Evolutionary conservation across 2,113 vertebrate species (phyloP), one percentile per base, ranked within the genome.

Genomic region (Phainopepla nitens): DNA sequence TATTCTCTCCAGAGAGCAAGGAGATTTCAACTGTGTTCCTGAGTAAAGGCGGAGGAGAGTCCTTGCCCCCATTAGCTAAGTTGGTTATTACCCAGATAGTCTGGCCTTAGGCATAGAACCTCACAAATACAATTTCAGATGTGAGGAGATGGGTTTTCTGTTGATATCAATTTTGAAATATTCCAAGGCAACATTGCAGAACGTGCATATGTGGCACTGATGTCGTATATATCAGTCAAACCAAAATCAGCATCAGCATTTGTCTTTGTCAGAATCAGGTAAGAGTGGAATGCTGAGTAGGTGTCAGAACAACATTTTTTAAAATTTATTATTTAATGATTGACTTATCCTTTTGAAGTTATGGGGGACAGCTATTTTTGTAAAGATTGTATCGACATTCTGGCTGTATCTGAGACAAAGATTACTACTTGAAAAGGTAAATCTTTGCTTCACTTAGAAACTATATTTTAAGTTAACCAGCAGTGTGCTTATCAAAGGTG

Each of bases 161-260:
- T 65, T 39, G 13, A 58, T 35, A 54, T 39, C 39, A 39, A 39
- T 39, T 39, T 39, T 10, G 68, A 82, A 87, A 78, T 87, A 47
- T 51, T 84, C 57, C 49, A 56, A 79, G 75, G 27, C n/a, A 71
- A 31, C 41, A 21, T 0, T 75, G 45, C 39, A 81, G 51, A 66
- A 62, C 0, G 0, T 1, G 0, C 1, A 1, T 7, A 15, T 51
- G 8, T 61, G 25, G 19, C 31, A 78, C 18, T 17, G 33, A 8
- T 14, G 17, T 42, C 3, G 9, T 69, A 17, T 5, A 13, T 18
- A 92, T 69, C 6, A 60, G 42, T 27, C 35, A 87, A 87, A 79
- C 15, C 35, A 71, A 92, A 92, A 53, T 60, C 44, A 47, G 8
- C 25, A n/a, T 35, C 69, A 82, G 19, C 49, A 36, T 35, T 57